Conservation (phyloP, 1,140 invertebrate species). For the Nymphalis io region DNA sequence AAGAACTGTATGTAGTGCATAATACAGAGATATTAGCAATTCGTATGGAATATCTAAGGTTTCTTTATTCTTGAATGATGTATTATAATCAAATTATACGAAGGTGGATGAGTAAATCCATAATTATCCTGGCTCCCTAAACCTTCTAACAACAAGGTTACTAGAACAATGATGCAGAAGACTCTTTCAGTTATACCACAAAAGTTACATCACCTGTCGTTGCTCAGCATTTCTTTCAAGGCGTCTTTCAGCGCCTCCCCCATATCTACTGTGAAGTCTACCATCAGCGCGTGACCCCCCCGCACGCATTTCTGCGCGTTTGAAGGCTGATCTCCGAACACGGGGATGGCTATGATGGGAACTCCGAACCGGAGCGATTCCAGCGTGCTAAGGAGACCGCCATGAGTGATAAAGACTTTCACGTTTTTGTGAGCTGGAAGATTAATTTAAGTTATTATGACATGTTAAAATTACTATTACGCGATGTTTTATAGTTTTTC, state of each 20-base stretch:
- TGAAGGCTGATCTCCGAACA: conserved; percentile 81
- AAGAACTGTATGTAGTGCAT: no score
- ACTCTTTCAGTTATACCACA: neutral
- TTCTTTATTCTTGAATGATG: no score
- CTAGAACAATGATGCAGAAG: no score
- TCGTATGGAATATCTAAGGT: no score
- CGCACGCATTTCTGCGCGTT: conserved; percentile 39
- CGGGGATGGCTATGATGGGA: conserved; percentile 83
- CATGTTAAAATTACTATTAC: no score
- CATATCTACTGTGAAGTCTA: conserved; percentile 33
- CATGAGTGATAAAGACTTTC: conserved; percentile 84
- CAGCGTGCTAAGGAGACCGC: conserved; percentile 82
- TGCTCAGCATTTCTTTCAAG: conserved; percentile 43
- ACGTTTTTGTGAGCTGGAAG: conserved; percentile 51
- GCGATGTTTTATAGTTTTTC: no score
- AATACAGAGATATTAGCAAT: no score
- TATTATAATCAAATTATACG: no score
- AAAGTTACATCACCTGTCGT: conserved; percentile 41
- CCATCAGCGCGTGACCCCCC: conserved; percentile 38
- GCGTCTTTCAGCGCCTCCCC: conserved; percentile 27
- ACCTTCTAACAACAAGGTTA: no score
- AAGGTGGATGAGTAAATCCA: no score
- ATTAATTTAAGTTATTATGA: no score
- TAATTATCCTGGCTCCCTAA: no score
- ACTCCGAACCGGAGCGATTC: conserved; percentile 82